Evolutionary conservation across 92 coral and sea anemone species (phyloP), one percentile per base, ranked within the genome.

Genomic region (Porites divaricata): DNA sequence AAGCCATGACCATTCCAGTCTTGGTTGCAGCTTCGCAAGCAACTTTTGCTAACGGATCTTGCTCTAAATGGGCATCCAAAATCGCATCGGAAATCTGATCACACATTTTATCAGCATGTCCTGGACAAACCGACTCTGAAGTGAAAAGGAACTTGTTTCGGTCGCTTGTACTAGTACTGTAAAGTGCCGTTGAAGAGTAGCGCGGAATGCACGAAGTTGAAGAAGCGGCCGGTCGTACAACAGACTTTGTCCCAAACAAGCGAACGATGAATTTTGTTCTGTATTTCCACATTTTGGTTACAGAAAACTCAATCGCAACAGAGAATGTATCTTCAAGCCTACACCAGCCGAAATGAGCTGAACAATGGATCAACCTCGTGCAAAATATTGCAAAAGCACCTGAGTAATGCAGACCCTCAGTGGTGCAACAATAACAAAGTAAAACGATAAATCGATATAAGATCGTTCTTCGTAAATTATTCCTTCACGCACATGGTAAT

Each of bases 81-180:
- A 94, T 88, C 22, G 98, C 98, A 90, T 94, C 98, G 28, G 98
- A 94, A 16, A 94, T 87, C 65, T 94, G 98, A 88, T 94, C 98
- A 72, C 98, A 94, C 94, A 94, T 94, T 86, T 94, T 94, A 28
- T 94, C 98, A 6, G 96, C 58, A 82, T 94, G 98, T 8, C 98
- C 98, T 57, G 83, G 92, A 57, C 89, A 90, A 65, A 94, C 98
- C 17, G 98, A 94, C 79, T 94, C 98, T 3, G 98, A 94, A 13
- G 98, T 94, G 89, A 94, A 94, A 52, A 94, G 94, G 72, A 94
- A 94, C 75, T 85, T 82, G 78, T 87, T 87, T 3, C 90, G 80
- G 51, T 94, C 89, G 72, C 84, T 81, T 9, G 94, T 79, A 51
- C 94, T 88, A 63, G 94, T 79, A 51, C 94, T 88, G 72, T 89